These are phyloP conservation scores for Remorina albescens DNA, from an alignment of 2,797 vertebrate species.

Conservation along the genomic window DNA sequence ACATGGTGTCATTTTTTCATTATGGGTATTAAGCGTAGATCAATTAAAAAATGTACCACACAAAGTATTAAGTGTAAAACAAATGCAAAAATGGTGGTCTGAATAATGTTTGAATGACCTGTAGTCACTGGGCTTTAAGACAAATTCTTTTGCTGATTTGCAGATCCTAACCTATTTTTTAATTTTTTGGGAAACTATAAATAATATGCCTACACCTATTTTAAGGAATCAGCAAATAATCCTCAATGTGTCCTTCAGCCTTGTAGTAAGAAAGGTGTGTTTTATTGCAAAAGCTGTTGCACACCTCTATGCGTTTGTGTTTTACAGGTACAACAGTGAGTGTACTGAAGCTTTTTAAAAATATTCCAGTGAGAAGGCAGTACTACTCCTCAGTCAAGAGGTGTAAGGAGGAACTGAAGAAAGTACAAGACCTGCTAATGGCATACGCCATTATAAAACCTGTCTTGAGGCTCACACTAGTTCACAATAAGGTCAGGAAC, in stretches of 20 bases:
- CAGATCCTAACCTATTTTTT: background rate
- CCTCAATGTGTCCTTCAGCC: background rate
- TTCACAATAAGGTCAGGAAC: constrained; percentile 84
- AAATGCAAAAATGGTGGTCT: background rate
- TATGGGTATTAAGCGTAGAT: background rate
- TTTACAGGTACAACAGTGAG: constrained; percentile 92
- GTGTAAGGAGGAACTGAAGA: constrained; percentile 96
- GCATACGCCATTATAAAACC: constrained; percentile 93
- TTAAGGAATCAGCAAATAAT: background rate
- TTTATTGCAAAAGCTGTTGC: background rate
- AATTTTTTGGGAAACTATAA: background rate
- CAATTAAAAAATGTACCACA: background rate
- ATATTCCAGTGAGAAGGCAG: constrained; percentile 95
- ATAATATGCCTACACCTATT: background rate
- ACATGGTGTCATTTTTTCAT: background rate
- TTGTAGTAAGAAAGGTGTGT: background rate
- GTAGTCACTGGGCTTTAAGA: too few species aligned
- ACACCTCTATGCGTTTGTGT: constrained; percentile 15
- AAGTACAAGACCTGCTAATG: constrained; percentile 91
- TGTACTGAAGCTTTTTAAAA: constrained; percentile 92
- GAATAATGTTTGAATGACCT: background rate
- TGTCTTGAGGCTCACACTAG: constrained; percentile 88
- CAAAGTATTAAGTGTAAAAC: too few species aligned
- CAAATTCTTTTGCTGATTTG: background rate
- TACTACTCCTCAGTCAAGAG: constrained; percentile 92